phyloP scores from a whole-genome alignment of 2,113 vertebrate genomes.

The Megaceryle maxima region DNA sequence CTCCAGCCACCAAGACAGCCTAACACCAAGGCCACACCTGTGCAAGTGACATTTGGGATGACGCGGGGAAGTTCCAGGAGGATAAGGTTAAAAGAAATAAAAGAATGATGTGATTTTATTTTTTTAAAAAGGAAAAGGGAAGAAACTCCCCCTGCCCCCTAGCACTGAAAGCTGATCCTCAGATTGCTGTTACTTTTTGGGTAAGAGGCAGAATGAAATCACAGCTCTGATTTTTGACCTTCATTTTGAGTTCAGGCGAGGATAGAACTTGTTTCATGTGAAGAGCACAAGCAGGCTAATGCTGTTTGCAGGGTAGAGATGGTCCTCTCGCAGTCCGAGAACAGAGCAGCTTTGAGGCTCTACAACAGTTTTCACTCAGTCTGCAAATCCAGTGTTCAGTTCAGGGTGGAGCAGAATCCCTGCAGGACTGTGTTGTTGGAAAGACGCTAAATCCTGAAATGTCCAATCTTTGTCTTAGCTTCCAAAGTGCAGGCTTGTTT shows the following conservation, averaged over 20 bases:
- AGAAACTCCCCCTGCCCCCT: not conserved
- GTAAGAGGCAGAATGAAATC: not conserved
- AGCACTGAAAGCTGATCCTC: not conserved
- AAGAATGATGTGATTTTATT: no score
- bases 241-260: not conserved
- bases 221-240: not conserved
- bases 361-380: not conserved
- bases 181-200: not conserved
- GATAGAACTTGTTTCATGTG: not conserved
- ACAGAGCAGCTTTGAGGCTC: fast-evolving
- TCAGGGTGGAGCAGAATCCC: not conserved
- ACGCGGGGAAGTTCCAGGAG: not conserved
- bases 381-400: not conserved
- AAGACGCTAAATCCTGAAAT: not conserved
- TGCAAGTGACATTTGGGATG: not conserved
- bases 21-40: not conserved
- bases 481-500: not conserved
- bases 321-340: not conserved
- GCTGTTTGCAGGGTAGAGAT: not conserved
- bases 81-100: not conserved
- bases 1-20: not conserved
- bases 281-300: not conserved
- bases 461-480: not conserved
- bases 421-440: not conserved
- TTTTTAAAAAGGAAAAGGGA: not conserved